Percentiles rank a stretch among this genome's conserved stretches.
Conservation (phyloP, 1,140 invertebrate species). For the Temnothorax longispinosus region DNA sequence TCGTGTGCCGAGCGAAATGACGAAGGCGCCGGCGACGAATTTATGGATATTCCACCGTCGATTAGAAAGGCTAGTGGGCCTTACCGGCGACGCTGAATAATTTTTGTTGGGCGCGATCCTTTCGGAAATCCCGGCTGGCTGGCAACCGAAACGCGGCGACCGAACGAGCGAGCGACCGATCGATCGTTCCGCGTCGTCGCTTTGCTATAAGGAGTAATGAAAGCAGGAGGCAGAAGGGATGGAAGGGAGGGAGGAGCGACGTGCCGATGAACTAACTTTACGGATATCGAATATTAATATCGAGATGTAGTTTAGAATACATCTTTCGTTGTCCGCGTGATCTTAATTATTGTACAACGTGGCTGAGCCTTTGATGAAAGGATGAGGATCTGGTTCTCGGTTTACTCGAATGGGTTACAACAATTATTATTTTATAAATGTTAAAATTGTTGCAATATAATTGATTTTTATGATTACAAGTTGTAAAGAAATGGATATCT, state of each 20-base stretch:
- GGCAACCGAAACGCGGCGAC: slow-evolving; percentile 25
- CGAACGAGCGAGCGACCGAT: slow-evolving; percentile 57
- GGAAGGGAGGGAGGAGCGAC: slow-evolving; percentile 2
- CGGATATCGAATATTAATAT: slow-evolving; percentile 51
- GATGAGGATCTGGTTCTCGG: background rate
- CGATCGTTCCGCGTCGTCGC: slow-evolving; percentile 69
- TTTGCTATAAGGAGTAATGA: slow-evolving; percentile 64
- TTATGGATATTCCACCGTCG: slow-evolving; percentile 74
- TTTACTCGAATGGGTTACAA: background rate
- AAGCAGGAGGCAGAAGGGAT: slow-evolving; percentile 30
- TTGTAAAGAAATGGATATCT: background rate
- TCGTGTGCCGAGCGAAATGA: slow-evolving; percentile 39
- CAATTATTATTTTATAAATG: background rate
- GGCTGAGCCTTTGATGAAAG: background rate
- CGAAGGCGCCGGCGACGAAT: slow-evolving; percentile 60
- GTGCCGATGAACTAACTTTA: slow-evolving; percentile 67
- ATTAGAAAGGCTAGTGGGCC: slow-evolving; percentile 65
- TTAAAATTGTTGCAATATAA: background rate
- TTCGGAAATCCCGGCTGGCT: slow-evolving; percentile 52
- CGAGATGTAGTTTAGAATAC: slow-evolving; percentile 18
- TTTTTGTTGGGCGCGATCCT: slow-evolving; percentile 61
- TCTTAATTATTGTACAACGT: slow-evolving; percentile 27
- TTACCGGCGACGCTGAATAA: slow-evolving; percentile 54
- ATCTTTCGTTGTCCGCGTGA: background rate
- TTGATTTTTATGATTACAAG: background rate